Base-by-base conservation (phyloP, 2,888 invertebrate species). In the Tetanocera ferruginea region DNA sequence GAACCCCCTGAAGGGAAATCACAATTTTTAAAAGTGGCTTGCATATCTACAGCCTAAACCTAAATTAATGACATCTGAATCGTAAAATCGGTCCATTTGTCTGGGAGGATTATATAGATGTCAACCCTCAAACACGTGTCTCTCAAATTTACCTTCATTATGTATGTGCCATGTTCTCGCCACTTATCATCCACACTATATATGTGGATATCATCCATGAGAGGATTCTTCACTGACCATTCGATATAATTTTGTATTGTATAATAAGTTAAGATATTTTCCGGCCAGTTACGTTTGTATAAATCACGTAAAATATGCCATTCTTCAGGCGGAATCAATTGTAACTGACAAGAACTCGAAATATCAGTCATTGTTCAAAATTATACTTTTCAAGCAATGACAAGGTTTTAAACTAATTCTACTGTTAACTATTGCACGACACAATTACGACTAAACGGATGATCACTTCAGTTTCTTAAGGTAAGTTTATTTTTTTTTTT, bases 201-300 rank as follows among this genome's bases (percentile, higher is more conserved):
- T 31, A 86, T 78, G 0, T 81, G 66, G 3, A 86, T 69, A 71
- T 83, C 77, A 52, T 81, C 80, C 25, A 84, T 82, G n/a, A 81
- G 70, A 2, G 82, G 77, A 23, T 84, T 79, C 67, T 78, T 81
- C n/a, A 76, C 52, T 1, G 79, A 49, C 86, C 86, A 86, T 51
- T 80, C 76, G 19, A 85, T 82, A 70, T 80, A 86, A 70, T 86
- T 86, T 76, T 85, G 81, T 31, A 86, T 57, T 0, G 84, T 84
- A 51, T 85, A 83, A 72, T 81, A 85, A 25, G 83, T 85, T 17
- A 84, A 79, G 34, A 81, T 78, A 72, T 86, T 83, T 52, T 78
- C 67, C 0, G 85, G 85, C 85, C 85, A 85, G 55, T 86, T 80
- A 0, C 5, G 9, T 23, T 80, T 77, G 74, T 82, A 86, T 23